Percentiles rank a stretch among this genome's conserved stretches.
Evolutionary conservation across 2,113 vertebrate genomes (phyloP).

Genomic region (Pimephales promelas): DNA sequence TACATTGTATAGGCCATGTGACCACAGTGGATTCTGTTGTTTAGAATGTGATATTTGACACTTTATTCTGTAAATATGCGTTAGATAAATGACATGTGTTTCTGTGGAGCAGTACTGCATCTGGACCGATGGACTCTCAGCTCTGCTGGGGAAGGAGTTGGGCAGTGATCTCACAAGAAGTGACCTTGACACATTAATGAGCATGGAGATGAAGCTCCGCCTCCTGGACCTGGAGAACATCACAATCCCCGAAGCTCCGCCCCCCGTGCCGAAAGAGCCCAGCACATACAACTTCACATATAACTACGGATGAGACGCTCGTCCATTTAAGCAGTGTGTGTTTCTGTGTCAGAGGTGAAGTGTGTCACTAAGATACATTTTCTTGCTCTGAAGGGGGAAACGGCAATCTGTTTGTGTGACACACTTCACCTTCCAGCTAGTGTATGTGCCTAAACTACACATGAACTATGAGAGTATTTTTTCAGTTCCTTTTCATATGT

Average conservation of each 20-base stretch:
- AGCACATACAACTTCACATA: conserved; percentile 98
- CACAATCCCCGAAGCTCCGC: conserved; percentile 91
- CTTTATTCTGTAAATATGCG: not conserved
- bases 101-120: conserved; percentile 87
- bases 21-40: not conserved
- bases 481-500: not conserved
- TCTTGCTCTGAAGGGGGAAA: not conserved
- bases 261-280: conserved; percentile 94
- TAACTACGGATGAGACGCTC: conserved; percentile 88
- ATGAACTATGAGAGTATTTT: conserved; percentile 5
- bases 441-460: not conserved
- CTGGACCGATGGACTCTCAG: conserved; percentile 94
- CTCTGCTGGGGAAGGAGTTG: conserved; percentile 95
- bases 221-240: conserved; percentile 97
- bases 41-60: not conserved
- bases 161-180: conserved; percentile 94
- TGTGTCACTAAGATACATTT: not conserved
- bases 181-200: conserved; percentile 95
- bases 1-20: not conserved
- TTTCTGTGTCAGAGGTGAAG: conserved; percentile 41
- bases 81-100: not conserved
- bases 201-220: conserved; percentile 99
- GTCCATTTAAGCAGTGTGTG: conserved; percentile 45
- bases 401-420: not conserved
- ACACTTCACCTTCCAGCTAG: not conserved